Conservation (phyloP, 2,888 invertebrate genomes). For the Hypercompe scribonia region DNA sequence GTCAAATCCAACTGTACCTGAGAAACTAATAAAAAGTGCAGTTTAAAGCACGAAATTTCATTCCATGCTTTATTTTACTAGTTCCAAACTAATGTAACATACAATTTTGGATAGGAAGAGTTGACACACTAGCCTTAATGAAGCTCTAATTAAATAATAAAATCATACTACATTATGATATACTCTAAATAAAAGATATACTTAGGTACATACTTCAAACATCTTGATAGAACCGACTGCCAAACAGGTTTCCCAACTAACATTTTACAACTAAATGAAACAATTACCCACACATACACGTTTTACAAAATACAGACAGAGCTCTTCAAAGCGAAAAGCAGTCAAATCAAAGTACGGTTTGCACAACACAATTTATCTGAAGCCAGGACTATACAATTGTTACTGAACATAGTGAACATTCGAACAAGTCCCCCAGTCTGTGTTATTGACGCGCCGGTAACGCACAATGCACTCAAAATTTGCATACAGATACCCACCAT, state of each 20-base stretch:
- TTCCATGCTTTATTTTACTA: background rate
- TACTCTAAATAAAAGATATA: background rate
- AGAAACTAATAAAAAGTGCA: background rate
- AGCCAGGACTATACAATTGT: constrained; percentile 66
- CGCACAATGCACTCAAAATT: constrained; percentile 73
- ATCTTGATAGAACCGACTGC: background rate
- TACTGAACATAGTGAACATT: constrained; percentile 47
- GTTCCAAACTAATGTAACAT: background rate
- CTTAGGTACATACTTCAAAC: no score
- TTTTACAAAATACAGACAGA: constrained; percentile 22
- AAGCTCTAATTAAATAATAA: background rate
- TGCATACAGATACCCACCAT: constrained; percentile 68
- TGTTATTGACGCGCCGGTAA: constrained; percentile 58
- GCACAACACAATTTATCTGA: constrained; percentile 68
- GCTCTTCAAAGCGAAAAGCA: constrained; percentile 38
- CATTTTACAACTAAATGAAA: background rate
- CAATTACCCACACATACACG: background rate
- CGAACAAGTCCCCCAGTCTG: constrained; percentile 59
- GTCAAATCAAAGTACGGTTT: constrained; percentile 46
- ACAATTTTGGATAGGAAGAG: background rate
- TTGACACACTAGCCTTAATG: background rate
- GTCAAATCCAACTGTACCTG: background rate
- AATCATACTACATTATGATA: background rate
- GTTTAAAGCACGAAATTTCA: background rate
- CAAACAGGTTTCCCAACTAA: background rate